Conservation (phyloP, 1,140 invertebrate species). For the Leptopilina clavipes region DNA sequence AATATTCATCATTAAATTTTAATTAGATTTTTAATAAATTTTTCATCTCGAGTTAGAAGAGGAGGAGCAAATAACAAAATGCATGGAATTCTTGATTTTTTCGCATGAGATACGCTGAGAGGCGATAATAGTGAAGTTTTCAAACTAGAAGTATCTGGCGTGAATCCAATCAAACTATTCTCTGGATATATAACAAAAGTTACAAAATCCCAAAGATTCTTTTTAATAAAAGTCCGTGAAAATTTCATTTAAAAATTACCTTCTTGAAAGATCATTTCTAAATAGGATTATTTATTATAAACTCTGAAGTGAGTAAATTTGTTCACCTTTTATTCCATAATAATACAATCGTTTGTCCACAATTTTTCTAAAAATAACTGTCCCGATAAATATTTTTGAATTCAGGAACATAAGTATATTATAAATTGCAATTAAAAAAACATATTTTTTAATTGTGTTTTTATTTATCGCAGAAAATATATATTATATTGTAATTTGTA, state of each 20-base stretch:
- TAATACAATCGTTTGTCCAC: no score
- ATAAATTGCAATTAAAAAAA: no score
- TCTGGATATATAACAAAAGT: neutral
- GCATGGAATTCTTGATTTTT: constrained; percentile 25
- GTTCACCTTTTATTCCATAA: neutral
- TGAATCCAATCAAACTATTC: constrained; percentile 24
- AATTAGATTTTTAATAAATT: neutral
- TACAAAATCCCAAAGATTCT: neutral
- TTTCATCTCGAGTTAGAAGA: neutral
- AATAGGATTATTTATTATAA: constrained; percentile 2
- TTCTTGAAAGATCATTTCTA: neutral
- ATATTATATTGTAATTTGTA: neutral
- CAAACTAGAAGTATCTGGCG: constrained; percentile 15
- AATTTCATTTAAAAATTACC: neutral
- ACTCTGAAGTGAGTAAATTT: neutral
- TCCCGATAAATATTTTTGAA: no score
- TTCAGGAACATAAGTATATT: no score
- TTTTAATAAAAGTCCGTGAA: constrained; percentile 7
- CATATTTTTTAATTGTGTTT: no score
- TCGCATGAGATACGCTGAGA: constrained; percentile 14
- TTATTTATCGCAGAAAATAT: no score
- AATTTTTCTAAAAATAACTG: no score
- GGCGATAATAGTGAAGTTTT: constrained; percentile 15
- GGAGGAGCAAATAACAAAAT: constrained; percentile 1
- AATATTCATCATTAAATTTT: no score